Evolutionary conservation across 2,797 vertebrate genomes (phyloP), one percentile per base, ranked within the genome.

Genomic region (Rhynchotus rufescens): DNA sequence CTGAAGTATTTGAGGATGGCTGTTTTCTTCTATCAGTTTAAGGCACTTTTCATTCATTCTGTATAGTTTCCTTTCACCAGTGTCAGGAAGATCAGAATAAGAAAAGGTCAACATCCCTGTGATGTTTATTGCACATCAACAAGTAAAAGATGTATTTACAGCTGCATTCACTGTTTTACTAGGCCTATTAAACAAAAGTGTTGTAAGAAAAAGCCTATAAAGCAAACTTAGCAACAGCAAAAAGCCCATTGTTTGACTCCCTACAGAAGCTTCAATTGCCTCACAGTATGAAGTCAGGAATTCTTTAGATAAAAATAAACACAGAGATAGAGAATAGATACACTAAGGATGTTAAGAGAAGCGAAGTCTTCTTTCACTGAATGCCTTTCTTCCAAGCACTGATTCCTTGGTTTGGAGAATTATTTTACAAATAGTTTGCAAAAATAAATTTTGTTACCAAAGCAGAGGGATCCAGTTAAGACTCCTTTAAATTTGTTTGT

Each of bases 271-370:
- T 83, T 91, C 88, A 95, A 95, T 95, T 93, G 86, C 89, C 92
- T 95, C 94, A 96, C 92, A 95, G 94, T 94, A 88, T 93, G 95
- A 91, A 95, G 82, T 73, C 95, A 96, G 88, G 86, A 94, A 95
- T 92, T 66, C 91, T 96, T 95, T 84, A 94, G 86, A 94, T 84
- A 87, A 92, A 96, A 95, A 96, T 79, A 94, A 95, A 95, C 92
- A 93, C 15, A 91, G 88, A 76, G 86, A 71, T 44, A 88, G 45
- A 82, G 67, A 92, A 80, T 19, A 89, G 80, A 68, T 66, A 91
- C 78, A 81, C 76, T 90, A 91, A 88, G 80, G 68, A 57, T 25
- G 68, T 78, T 89, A 89, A 87, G 66, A 86, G 52, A 30, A 88
- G 25, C 47, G 62, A 94, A 86, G 57, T 90, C 56, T 83, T 84